Percentiles rank a stretch among this genome's conserved stretches.
Evolutionary conservation across 2,888 invertebrate species (phyloP).

Genomic region (Agrochola macilenta): DNA sequence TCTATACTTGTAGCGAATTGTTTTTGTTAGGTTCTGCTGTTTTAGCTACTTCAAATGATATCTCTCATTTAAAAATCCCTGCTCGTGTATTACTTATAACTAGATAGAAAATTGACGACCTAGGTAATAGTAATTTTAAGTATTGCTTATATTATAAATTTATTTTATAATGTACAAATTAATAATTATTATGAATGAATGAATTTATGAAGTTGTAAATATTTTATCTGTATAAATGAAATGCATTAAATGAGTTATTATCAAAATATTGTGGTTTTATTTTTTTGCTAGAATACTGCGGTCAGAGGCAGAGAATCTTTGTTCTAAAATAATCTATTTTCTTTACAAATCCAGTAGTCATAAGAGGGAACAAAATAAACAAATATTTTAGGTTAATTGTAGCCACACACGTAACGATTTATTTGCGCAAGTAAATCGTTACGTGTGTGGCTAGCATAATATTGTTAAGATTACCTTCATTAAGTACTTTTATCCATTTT

Average conservation of each 20-base stretch:
- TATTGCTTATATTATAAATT: slow-evolving; percentile 27
- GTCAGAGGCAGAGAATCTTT: neutral
- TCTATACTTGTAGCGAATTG: neutral
- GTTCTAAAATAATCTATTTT: neutral
- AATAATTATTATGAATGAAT: slow-evolving; percentile 33
- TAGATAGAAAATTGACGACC: slow-evolving; percentile 35
- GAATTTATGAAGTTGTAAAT: slow-evolving; percentile 41
- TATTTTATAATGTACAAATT: slow-evolving; percentile 27
- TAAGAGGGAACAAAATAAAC: neutral
- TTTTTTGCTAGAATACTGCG: neutral
- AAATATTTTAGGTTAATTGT: neutral
- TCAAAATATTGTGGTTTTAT: slow-evolving; percentile 17
- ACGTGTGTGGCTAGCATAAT: neutral
- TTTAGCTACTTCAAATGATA: neutral
- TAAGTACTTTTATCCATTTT: neutral
- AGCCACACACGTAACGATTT: too few species aligned
- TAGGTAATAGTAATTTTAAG: slow-evolving; percentile 12
- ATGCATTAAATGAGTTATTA: slow-evolving; percentile 50
- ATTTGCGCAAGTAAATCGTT: too few species aligned
- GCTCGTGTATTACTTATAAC: slow-evolving; percentile 12
- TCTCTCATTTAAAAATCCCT: neutral
- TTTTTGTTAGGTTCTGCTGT: neutral
- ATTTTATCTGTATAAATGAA: slow-evolving; percentile 45
- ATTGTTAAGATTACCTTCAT: neutral
- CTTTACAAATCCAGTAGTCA: neutral